These are phyloP conservation scores for Forbesichthys papilliferus DNA, from an alignment of 2,113 vertebrate genomes.

Conservation along the genomic window DNA sequence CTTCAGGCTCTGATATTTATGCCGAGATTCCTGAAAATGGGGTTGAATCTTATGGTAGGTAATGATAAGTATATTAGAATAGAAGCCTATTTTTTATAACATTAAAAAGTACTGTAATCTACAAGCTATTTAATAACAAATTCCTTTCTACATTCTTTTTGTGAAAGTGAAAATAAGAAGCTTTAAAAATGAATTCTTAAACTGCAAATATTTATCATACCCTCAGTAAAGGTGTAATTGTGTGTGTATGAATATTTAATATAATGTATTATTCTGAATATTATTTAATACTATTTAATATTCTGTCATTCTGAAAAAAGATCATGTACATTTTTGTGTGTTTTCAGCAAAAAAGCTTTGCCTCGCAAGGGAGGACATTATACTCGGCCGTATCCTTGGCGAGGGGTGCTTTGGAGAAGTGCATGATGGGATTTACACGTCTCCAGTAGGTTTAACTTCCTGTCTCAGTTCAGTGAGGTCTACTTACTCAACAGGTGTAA, in stretches of 20 bases:
- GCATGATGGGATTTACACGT: slow-evolving; percentile 87
- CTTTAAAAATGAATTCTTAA: too few relatives aligned
- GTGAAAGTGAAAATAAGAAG: too few relatives aligned
- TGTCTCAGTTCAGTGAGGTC: background rate
- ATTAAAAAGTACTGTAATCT: too few relatives aligned
- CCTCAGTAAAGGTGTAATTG: background rate
- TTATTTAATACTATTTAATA: too few relatives aligned
- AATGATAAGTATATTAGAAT: background rate
- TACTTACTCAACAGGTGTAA: too few relatives aligned
- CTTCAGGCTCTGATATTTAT: slow-evolving; percentile 88
- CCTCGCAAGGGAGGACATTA: slow-evolving; percentile 78
- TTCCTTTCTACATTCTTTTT: too few relatives aligned
- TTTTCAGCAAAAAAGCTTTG: slow-evolving; percentile 72
- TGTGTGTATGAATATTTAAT: background rate
- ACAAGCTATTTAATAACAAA: too few relatives aligned
- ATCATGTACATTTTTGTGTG: background rate
- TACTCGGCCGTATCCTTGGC: slow-evolving; percentile 85
- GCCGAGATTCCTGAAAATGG: slow-evolving; percentile 82
- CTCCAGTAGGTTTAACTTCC: slow-evolving; percentile 74
- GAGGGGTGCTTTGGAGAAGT: slow-evolving; percentile 96
- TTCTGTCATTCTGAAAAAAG: too few relatives aligned
- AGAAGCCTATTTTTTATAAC: background rate
- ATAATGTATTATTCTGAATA: too few relatives aligned
- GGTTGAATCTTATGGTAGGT: slow-evolving; percentile 41
- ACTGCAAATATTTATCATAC: too few relatives aligned